These are phyloP conservation scores for Diploptera punctata DNA, from an alignment of 2,888 invertebrate genomes.

Conservation along the genomic window DNA sequence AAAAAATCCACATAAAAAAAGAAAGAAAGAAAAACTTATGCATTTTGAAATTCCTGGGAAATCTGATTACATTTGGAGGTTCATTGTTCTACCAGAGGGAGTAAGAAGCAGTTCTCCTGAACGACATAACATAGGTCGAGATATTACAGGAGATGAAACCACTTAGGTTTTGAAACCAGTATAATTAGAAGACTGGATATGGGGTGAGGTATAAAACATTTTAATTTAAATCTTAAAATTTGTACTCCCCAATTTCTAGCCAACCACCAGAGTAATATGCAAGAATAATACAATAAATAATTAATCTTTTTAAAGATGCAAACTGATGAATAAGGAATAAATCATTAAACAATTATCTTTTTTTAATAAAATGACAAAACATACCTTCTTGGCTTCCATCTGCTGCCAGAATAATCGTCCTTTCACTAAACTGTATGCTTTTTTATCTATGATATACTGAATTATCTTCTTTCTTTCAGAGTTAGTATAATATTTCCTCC, in stretches of 20 bases:
- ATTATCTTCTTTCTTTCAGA: neutral
- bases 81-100: neutral
- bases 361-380: neutral
- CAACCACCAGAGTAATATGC: neutral
- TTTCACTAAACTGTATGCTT: neutral
- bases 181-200: too few relatives aligned
- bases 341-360: too few relatives aligned
- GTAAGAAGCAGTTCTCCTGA: too few relatives aligned
- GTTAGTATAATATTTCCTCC: neutral
- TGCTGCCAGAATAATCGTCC: neutral
- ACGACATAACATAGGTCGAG: too few relatives aligned
- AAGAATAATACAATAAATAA: neutral
- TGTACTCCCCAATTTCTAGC: neutral
- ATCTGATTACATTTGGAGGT: neutral
- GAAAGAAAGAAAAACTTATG: too few relatives aligned
- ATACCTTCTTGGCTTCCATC: neutral
- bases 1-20: too few relatives aligned
- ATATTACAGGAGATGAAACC: too few relatives aligned
- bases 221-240: neutral
- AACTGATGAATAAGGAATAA: neutral
- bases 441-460: neutral
- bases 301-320: neutral
- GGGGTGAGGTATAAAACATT: too few relatives aligned
- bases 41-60: too few relatives aligned
- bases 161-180: too few relatives aligned